These are phyloP conservation scores for Perca schrenkii DNA, from an alignment of 2,113 vertebrate genomes.

Conservation along the genomic window DNA sequence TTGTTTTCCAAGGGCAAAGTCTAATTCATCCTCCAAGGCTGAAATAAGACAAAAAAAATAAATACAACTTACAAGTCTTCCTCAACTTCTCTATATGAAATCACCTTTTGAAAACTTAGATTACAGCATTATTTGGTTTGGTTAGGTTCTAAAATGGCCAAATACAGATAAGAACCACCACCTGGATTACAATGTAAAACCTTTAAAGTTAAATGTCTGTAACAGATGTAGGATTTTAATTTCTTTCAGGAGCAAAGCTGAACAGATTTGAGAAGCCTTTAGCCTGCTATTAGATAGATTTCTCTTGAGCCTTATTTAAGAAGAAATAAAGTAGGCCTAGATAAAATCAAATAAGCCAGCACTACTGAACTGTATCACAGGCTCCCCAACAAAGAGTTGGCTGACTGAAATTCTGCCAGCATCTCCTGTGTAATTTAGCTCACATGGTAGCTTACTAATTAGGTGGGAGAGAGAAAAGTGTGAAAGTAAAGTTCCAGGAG, in stretches of 20 bases:
- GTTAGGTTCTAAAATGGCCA: not conserved
- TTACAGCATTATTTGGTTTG: not conserved
- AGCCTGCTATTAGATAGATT: slow-evolving; percentile 54
- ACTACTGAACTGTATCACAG: slow-evolving; percentile 64
- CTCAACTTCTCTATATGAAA: not conserved
- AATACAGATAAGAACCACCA: not conserved
- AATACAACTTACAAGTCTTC: not conserved
- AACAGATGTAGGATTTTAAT: slow-evolving; percentile 45
- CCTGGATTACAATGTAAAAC: slow-evolving; percentile 8
- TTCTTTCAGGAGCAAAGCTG: slow-evolving; percentile 35
- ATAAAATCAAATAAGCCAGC: slow-evolving; percentile 77
- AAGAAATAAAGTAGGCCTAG: slow-evolving; percentile 54
- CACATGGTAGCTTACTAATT: slow-evolving; percentile 56
- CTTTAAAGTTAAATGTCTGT: slow-evolving; percentile 21
- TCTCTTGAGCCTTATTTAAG: slow-evolving; percentile 66
- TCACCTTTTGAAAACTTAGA: not conserved
- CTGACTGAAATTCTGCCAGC: slow-evolving; percentile 68
- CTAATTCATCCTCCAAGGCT: slow-evolving; percentile 98
- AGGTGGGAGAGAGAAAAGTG: slow-evolving; percentile 22
- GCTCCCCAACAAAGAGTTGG: slow-evolving; percentile 55
- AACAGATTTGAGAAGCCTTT: slow-evolving; percentile 53
- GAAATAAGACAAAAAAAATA: slow-evolving; percentile 29
- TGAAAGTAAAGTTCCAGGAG: slow-evolving; percentile 36
- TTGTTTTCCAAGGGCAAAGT: slow-evolving; percentile 98
- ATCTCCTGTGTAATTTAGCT: slow-evolving; percentile 58